These are phyloP conservation scores for Peromyscus eremicus DNA, from an alignment of 2,797 vertebrate genomes.

Conservation along the genomic window DNA sequence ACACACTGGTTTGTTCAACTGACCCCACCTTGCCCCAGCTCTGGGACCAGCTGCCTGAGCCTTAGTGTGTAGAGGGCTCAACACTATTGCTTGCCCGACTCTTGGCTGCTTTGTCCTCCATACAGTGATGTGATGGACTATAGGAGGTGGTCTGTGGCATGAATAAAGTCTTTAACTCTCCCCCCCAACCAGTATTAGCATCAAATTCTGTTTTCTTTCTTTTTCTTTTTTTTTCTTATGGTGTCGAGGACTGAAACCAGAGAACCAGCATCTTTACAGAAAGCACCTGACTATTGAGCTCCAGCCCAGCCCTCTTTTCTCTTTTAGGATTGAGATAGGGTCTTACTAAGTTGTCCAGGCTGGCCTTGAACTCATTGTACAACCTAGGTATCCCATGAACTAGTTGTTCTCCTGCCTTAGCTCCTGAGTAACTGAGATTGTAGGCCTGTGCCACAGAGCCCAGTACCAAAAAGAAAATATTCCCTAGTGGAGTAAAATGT, in stretches of 20 bases:
- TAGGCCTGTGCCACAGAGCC: neutral
- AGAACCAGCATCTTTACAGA: neutral
- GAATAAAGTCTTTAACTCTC: neutral
- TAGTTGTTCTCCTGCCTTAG: neutral
- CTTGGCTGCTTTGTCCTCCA: neutral
- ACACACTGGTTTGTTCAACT: no score
- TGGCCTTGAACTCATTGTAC: neutral
- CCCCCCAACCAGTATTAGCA: neutral
- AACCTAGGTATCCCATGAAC: neutral
- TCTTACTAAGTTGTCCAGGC: neutral
- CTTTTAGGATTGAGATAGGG: neutral
- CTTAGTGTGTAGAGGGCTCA: neutral
- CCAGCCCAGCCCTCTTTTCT: neutral
- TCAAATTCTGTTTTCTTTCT: neutral
- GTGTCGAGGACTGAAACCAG: no score
- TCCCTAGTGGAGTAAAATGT: neutral
- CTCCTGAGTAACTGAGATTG: neutral
- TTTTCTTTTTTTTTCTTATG: neutral
- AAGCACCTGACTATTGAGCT: neutral
- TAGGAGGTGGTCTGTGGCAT: neutral
- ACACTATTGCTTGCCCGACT: accelerated
- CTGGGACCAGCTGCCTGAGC: accelerated
- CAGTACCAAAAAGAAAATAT: neutral
- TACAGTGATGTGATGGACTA: neutral
- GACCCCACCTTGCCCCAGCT: no score